Conservation (phyloP, 2,888 invertebrate genomes). For the Gasteruption jaculator region DNA sequence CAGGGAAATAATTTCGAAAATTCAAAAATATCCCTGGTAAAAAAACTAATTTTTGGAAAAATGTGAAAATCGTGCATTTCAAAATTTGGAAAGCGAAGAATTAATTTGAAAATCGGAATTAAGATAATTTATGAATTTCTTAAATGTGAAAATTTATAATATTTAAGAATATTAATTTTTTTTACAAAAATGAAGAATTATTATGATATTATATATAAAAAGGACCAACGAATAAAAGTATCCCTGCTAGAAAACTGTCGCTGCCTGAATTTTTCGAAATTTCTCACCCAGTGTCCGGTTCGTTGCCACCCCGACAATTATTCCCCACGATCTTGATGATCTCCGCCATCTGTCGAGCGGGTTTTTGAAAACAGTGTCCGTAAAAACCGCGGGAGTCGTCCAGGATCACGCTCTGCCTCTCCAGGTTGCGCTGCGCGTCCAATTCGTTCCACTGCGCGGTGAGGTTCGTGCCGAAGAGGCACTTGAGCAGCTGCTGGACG, state of each 20-base stretch:
- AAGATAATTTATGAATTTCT: no score
- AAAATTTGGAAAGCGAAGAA: no score
- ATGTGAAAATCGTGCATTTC: no score
- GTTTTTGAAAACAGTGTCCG: constrained; percentile 42
- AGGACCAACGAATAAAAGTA: not conserved
- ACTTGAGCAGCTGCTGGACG: constrained; percentile 73
- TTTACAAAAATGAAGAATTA: not conserved
- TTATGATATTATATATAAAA: not conserved
- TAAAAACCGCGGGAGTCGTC: constrained; percentile 34
- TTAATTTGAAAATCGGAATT: no score
- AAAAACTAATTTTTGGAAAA: constrained; percentile 6
- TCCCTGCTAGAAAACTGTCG: not conserved
- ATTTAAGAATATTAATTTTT: not conserved
- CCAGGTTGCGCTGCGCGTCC: constrained; percentile 25
- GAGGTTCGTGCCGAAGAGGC: constrained; percentile 74
- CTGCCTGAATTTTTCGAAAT: not conserved
- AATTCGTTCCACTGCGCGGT: constrained; percentile 51
- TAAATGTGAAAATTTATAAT: not conserved
- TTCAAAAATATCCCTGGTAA: not conserved
- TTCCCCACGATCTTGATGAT: constrained; percentile 41
- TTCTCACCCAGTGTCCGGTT: constrained; percentile 36
- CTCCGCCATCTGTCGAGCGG: constrained; percentile 39
- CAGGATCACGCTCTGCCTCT: constrained; percentile 20
- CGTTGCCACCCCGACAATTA: constrained; percentile 42
- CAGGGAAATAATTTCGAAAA: not conserved